These are phyloP conservation scores for Agraylea sexmaculata DNA, from an alignment of 1,140 invertebrate genomes.

Conservation along the genomic window DNA sequence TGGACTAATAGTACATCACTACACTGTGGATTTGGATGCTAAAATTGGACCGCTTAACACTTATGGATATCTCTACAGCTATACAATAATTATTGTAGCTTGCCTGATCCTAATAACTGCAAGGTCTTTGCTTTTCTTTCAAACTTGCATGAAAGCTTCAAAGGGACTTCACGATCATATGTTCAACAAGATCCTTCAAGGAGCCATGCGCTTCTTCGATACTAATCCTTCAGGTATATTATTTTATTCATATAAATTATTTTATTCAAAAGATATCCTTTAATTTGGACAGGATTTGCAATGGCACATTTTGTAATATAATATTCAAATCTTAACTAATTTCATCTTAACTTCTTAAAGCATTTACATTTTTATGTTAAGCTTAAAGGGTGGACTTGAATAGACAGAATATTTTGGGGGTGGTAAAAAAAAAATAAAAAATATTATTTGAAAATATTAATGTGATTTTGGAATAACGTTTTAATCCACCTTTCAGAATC, in stretches of 20 bases:
- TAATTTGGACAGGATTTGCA: too few relatives aligned
- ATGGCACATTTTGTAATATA: too few relatives aligned
- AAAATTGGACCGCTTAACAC: constrained; percentile 35
- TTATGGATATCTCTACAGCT: constrained; percentile 35
- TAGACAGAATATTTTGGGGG: too few relatives aligned
- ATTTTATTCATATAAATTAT: constrained; percentile 8
- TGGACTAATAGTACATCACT: constrained; percentile 19
- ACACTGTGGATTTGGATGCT: constrained; percentile 30
- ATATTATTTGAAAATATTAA: too few relatives aligned
- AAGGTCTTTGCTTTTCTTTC: constrained; percentile 60
- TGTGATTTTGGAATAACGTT: too few relatives aligned
- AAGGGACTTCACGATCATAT: constrained; percentile 69
- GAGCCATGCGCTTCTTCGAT: constrained; percentile 78
- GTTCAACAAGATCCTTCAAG: constrained; percentile 63
- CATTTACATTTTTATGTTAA: too few relatives aligned
- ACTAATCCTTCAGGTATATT: constrained; percentile 59
- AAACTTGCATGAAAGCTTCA: constrained; percentile 70
- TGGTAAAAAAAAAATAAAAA: too few relatives aligned
- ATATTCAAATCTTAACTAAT: too few relatives aligned
- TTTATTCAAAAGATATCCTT: too few relatives aligned
- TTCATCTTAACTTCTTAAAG: too few relatives aligned
- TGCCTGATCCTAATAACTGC: constrained; percentile 44
- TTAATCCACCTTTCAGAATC: too few relatives aligned
- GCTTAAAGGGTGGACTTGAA: too few relatives aligned
- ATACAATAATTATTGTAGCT: constrained; percentile 32